These are phyloP conservation scores for Gandaritis pyraliata DNA, from an alignment of 2,888 invertebrate genomes.

Conservation along the genomic window DNA sequence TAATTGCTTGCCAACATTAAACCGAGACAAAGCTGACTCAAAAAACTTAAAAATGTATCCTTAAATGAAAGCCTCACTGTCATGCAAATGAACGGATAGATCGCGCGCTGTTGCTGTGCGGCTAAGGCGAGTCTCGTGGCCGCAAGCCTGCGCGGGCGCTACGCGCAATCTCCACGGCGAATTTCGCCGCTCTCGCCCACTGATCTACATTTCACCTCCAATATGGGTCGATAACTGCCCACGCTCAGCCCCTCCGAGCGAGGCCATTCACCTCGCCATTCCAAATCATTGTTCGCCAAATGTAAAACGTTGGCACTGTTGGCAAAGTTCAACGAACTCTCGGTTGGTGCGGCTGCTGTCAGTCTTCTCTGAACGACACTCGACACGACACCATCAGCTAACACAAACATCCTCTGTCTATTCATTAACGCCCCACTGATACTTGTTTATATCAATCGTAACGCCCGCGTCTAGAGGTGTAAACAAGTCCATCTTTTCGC, in stretches of 20 bases:
- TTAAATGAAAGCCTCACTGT: conserved; percentile 22
- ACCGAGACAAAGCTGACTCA: too few species aligned
- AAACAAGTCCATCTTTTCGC: conserved; percentile 37
- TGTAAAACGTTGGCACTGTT: conserved; percentile 77
- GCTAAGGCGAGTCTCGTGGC: conserved; percentile 32
- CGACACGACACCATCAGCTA: conserved; percentile 67
- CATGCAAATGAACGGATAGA: conserved; percentile 5
- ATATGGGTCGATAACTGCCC: conserved; percentile 85
- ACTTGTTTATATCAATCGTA: conserved; percentile 27
- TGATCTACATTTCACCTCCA: conserved; percentile 84
- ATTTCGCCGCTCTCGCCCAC: conserved; percentile 84
- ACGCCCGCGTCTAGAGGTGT: conserved; percentile 30
- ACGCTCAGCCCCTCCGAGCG: conserved; percentile 81
- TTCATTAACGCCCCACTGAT: conserved; percentile 42
- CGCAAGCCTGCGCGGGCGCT: conserved; percentile 45
- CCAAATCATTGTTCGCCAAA: conserved; percentile 84
- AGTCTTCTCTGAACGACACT: conserved; percentile 79
- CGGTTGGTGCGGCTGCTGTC: conserved; percentile 70
- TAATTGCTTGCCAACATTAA: too few species aligned
- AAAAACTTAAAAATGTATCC: not conserved
- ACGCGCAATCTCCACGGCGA: conserved; percentile 68
- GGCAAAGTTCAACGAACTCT: conserved; percentile 71
- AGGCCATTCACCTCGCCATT: conserved; percentile 83
- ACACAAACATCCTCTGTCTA: conserved; percentile 71
- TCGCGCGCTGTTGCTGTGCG: conserved; percentile 26